Conservation (phyloP, 92 coral and sea anemone species). For the Diadumene lineata region DNA sequence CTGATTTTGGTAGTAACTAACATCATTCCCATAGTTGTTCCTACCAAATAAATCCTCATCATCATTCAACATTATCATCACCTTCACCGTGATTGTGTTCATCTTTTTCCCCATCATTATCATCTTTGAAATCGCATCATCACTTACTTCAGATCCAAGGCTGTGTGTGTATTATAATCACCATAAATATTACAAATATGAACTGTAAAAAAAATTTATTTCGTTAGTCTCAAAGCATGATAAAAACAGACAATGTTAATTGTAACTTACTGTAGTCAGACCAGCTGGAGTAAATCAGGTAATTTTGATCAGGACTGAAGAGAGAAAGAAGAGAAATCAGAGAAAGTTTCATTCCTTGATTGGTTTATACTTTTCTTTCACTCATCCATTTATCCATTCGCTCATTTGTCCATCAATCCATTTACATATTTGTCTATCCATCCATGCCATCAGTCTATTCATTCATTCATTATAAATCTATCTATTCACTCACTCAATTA, state of each 20-base stretch:
- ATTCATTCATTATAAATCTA: no score
- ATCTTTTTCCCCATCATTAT: background rate
- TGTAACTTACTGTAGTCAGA: constrained; percentile 81
- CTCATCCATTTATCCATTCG: no score
- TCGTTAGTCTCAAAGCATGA: background rate
- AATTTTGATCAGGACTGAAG: constrained; percentile 86
- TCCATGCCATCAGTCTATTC: no score
- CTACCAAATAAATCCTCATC: background rate
- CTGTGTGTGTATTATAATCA: constrained; percentile 74
- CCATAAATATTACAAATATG: constrained; percentile 94
- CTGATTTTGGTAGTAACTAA: background rate
- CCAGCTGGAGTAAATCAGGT: constrained; percentile 97
- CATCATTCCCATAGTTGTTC: background rate
- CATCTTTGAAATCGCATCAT: background rate
- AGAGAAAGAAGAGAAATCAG: background rate
- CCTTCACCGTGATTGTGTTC: background rate
- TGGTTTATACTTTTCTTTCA: no score
- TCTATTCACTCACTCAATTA: no score
- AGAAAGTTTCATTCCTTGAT: no score
- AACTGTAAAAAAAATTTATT: constrained; percentile 49
- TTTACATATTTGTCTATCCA: no score
- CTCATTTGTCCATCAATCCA: no score
- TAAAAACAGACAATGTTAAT: background rate
- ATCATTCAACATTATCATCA: background rate
- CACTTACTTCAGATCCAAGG: constrained; percentile 81